A percentile compares a stretch with the other conserved stretches of the same genome.
These are phyloP conservation scores for Phalanger gymnotis DNA, from an alignment of 2,797 vertebrate species.

Conservation along the genomic window DNA sequence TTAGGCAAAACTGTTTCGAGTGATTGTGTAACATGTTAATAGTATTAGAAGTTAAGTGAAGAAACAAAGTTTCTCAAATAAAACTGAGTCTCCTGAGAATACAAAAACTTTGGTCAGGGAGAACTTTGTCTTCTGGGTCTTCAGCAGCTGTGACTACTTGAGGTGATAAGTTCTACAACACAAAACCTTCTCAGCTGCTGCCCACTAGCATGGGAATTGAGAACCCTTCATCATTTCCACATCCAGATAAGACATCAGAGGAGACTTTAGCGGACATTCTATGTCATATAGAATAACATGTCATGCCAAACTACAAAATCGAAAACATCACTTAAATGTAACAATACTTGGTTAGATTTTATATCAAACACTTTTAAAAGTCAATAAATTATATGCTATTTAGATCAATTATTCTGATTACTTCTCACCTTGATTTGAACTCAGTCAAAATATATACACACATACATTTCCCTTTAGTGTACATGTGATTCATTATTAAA, in stretches of 20 bases:
- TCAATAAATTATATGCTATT: neutral
- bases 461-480: rapidly evolving
- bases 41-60: neutral
- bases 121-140: neutral
- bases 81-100: neutral
- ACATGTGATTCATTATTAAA: neutral
- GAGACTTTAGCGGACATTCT: neutral
- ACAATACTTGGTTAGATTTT: neutral
- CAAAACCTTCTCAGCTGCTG: neutral
- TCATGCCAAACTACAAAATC: conserved; percentile 9
- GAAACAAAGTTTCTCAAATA: neutral
- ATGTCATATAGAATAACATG: no score
- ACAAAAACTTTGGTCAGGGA: neutral
- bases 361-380: conserved; percentile 2
- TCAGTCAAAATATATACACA: neutral
- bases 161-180: neutral
- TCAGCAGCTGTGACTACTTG: neutral
- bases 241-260: neutral
- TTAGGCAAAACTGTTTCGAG: neutral
- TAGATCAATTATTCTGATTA: neutral
- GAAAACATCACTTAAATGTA: neutral
- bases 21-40: neutral
- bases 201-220: neutral
- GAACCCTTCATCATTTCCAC: neutral
- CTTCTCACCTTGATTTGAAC: neutral